Evolutionary conservation across 2,797 vertebrate species (phyloP).

Genomic region (Synaphobranchus kaupii): DNA sequence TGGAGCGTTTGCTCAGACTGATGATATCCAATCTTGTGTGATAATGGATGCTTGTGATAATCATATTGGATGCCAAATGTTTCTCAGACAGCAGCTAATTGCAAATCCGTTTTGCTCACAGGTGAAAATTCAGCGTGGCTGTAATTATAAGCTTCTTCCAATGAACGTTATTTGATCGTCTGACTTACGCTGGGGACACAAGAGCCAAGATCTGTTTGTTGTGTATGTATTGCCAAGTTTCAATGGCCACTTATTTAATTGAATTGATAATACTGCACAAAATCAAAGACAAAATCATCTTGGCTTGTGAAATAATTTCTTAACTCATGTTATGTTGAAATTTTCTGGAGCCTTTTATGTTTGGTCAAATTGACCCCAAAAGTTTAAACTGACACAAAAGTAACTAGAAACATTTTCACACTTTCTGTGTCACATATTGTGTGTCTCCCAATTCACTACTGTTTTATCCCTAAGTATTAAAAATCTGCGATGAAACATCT

Average conservation of each 20-base stretch:
- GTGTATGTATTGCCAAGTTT: neutral
- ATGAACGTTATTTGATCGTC: neutral
- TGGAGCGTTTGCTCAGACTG: constrained; percentile 25
- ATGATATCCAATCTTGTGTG: neutral
- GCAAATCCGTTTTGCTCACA: constrained; percentile 32
- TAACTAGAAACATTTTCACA: too few species aligned
- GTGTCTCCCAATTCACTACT: too few species aligned
- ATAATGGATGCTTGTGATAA: too few species aligned
- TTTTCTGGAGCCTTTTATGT: too few species aligned
- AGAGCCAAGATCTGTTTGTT: neutral
- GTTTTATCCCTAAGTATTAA: too few species aligned
- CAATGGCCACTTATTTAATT: neutral
- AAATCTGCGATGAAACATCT: too few species aligned
- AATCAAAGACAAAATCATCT: neutral
- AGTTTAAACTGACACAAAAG: too few species aligned
- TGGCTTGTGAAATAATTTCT: neutral
- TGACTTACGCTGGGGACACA: neutral
- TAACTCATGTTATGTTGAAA: neutral
- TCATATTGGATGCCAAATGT: neutral
- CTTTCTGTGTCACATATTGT: too few species aligned
- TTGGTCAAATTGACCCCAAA: too few species aligned
- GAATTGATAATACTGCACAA: too few species aligned
- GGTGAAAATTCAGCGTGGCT: constrained; percentile 34
- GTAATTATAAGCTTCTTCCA: constrained; percentile 29
- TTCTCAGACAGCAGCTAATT: neutral